phyloP scores from a whole-genome alignment of 2,797 vertebrate genomes.

The Semotilus atromaculatus region DNA sequence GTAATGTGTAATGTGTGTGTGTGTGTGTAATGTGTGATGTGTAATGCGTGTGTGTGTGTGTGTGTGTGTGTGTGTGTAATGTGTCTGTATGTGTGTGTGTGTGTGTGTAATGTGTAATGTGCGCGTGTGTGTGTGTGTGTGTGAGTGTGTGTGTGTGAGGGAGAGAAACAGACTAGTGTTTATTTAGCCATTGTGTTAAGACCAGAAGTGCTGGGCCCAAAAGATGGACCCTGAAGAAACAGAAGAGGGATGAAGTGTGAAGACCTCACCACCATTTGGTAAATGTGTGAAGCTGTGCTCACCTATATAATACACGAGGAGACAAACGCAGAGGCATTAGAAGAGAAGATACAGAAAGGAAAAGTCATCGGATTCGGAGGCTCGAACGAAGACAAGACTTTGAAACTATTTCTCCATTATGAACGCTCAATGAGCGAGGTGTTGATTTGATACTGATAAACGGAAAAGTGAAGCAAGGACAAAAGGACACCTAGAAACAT shows the following conservation, averaged over 20 bases:
- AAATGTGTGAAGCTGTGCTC: conserved; percentile 76
- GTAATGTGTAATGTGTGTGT: background rate
- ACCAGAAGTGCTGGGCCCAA: conserved; percentile 30
- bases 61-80: background rate
- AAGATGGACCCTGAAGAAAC: conserved; percentile 58
- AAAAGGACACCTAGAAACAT: conserved; percentile 61
- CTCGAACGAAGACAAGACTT: conserved; percentile 26
- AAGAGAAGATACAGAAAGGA: conserved; percentile 38
- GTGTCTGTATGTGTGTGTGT: background rate
- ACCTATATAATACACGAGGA: conserved; percentile 75
- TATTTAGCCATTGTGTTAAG: conserved; percentile 46
- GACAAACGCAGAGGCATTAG: conserved; percentile 53
- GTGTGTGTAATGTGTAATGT: background rate
- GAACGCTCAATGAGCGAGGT: background rate
- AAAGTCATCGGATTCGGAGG: background rate
- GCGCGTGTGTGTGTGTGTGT: background rate
- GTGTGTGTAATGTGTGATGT: background rate
- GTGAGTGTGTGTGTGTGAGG: background rate
- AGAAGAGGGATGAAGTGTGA: conserved; percentile 64
- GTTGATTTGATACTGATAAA: conserved; percentile 29
- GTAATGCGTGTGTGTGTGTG: background rate
- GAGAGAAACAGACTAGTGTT: conserved; percentile 39
- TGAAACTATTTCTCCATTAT: background rate
- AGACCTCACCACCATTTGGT: conserved; percentile 78
- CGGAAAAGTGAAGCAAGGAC: background rate